Evolutionary conservation across 2,797 vertebrate genomes (phyloP).

Genomic region (Hypotaenidia philippensis): DNA sequence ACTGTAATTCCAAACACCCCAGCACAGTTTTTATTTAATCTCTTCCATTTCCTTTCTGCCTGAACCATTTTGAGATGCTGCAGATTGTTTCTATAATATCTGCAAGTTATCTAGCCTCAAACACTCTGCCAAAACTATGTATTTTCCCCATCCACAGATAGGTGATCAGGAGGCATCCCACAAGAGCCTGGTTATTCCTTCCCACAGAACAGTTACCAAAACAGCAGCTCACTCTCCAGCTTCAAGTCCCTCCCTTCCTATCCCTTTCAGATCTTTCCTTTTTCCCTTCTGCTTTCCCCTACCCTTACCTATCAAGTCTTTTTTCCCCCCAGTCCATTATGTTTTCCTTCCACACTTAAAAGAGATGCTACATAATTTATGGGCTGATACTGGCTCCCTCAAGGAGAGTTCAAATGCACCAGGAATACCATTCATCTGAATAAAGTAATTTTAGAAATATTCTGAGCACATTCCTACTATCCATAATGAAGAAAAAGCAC

Average conservation of each 20-base stretch:
- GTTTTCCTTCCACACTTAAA: neutral
- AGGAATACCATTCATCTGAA: neutral
- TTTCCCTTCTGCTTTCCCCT: neutral
- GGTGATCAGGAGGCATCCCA: neutral
- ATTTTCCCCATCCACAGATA: neutral
- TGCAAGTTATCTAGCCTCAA: neutral
- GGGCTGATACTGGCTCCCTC: neutral
- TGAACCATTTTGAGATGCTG: neutral
- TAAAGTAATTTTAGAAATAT: neutral
- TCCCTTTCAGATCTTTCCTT: neutral
- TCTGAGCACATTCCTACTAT: neutral
- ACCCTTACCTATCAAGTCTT: neutral
- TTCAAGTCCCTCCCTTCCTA: neutral
- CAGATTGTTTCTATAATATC: neutral
- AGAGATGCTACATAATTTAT: neutral
- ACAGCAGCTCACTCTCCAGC: neutral
- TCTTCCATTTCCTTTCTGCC: neutral
- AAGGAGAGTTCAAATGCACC: neutral
- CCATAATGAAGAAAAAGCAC: neutral
- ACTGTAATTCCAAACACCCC: neutral
- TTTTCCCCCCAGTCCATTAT: neutral
- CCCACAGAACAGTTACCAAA: neutral
- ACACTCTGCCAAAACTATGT: neutral
- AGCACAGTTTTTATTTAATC: neutral
- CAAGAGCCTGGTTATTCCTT: neutral